A percentile compares a stretch with the other conserved stretches of the same genome.
Conservation (phyloP, 1,140 invertebrate genomes). For the Dufourea novaeangliae region DNA sequence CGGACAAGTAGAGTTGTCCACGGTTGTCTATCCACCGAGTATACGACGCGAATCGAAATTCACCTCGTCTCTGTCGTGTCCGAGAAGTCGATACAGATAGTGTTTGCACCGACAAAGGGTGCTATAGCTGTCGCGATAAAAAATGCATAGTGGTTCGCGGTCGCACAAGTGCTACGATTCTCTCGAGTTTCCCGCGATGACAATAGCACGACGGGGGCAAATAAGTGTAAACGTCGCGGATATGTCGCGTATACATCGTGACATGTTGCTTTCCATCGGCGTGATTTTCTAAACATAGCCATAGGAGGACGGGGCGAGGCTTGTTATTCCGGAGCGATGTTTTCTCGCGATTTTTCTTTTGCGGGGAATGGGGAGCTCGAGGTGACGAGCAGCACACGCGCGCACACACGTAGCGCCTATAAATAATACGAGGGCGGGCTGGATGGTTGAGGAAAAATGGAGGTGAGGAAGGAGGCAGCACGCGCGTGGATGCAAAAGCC, state of each 20-base stretch:
- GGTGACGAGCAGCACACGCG: conserved; percentile 5
- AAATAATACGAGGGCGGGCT: conserved; percentile 47
- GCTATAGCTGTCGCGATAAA: conserved; percentile 12
- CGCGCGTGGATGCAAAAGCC: conserved; percentile 47
- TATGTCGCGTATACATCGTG: background rate
- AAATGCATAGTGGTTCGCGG: background rate
- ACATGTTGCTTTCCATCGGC: background rate
- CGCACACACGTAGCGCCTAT: conserved; percentile 41
- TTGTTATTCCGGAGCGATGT: conserved; percentile 34
- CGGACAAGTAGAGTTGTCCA: too few species aligned
- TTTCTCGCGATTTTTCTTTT: conserved; percentile 46
- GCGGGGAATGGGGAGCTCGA: background rate
- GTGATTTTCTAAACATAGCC: conserved; percentile 51
- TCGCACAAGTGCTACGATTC: conserved; percentile 4
- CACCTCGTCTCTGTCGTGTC: background rate
- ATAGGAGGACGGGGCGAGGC: background rate
- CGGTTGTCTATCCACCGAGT: too few species aligned
- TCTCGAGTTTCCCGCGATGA: background rate
- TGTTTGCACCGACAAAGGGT: background rate
- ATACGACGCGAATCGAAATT: background rate
- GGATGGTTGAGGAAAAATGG: conserved; percentile 49
- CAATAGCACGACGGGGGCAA: background rate
- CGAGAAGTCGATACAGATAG: background rate
- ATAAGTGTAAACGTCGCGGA: conserved; percentile 2
- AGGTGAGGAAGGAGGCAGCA: conserved; percentile 29